Base-by-base conservation (phyloP, 2,888 invertebrate genomes). In the Dynastes grantii region DNA sequence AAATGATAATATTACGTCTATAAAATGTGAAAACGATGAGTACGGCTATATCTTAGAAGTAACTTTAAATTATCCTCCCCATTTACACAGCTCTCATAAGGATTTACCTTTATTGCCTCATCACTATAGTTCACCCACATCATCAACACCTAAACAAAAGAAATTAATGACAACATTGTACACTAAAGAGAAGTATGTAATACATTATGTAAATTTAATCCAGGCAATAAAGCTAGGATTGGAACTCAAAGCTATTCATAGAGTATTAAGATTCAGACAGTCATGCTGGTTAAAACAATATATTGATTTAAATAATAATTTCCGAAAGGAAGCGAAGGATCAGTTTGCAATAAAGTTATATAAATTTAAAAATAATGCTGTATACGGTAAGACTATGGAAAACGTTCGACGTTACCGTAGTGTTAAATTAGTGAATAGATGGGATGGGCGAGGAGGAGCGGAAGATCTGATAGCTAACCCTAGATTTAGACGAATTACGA, bases 161-260 rank as follows among this genome's bases (percentile, higher is more conserved):
- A 73, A 78, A 78, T 73, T 78, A 73, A 78, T 71, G 40, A 40
- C 78, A n/a, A 78, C 63, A 6, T 49, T 73, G 2, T 32, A 73
- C 22, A 16, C 61, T 29, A 73, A 73, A 64, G 37, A 73, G 49
- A 63, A 73, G 13, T 77, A 77, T 40, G 8, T 77, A 11, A 27
- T 71, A 16, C 70, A 77, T n/a, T 77, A 63, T 40, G 70, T 2
- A 3, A 27, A 11, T 58, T 58, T 77, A 40, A 58, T 40, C 16
- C 71, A 77, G 61, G 58, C 61, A 16, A 13, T 77, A 40, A 16
- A 55, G 63, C 11, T 45, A 5, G 71, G 63, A n/a, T 27, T 73
- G 27, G 40, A 27, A 71, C 45, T 78, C 32, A n/a, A 32, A 22
- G 53, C 27, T 29, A 53, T 77, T n/a, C 76, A 76, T 8, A 40